Conservation (phyloP, 2,113 vertebrate species). For the Tyto alba region DNA sequence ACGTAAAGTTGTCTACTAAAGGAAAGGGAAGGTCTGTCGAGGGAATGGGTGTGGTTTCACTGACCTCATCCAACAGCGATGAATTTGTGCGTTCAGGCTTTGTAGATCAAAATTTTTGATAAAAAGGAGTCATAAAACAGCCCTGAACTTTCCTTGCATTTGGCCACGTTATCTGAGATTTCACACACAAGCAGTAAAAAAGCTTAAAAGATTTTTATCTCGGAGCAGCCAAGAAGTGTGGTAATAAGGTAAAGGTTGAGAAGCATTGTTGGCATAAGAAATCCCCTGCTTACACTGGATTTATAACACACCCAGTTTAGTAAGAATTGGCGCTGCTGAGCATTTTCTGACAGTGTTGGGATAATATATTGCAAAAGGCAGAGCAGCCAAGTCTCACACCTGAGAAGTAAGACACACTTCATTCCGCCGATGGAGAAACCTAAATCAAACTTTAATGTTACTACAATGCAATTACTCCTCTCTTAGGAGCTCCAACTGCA, state of each 20-base stretch:
- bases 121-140: constrained; percentile 21
- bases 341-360: constrained; percentile 56
- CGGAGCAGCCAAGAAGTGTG: constrained; percentile 50
- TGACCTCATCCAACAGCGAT: constrained; percentile 43
- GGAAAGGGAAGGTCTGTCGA: neutral
- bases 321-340: constrained; percentile 59
- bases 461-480: constrained; percentile 15
- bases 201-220: constrained; percentile 52
- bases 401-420: constrained; percentile 62
- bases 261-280: constrained; percentile 63
- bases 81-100: neutral
- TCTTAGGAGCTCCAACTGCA: neutral
- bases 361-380: constrained; percentile 56
- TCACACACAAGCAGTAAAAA: constrained; percentile 43
- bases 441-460: constrained; percentile 56
- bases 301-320: constrained; percentile 60
- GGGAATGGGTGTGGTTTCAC: constrained; percentile 39
- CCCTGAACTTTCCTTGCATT: constrained; percentile 40
- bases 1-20: neutral
- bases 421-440: constrained; percentile 39
- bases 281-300: constrained; percentile 42
- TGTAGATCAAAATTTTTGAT: constrained; percentile 39
- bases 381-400: constrained; percentile 73
- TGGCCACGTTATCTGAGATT: constrained; percentile 46
- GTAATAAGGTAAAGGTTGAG: constrained; percentile 74